Base-by-base conservation (phyloP, 1,140 invertebrate species). In the Nylanderia fulva region DNA sequence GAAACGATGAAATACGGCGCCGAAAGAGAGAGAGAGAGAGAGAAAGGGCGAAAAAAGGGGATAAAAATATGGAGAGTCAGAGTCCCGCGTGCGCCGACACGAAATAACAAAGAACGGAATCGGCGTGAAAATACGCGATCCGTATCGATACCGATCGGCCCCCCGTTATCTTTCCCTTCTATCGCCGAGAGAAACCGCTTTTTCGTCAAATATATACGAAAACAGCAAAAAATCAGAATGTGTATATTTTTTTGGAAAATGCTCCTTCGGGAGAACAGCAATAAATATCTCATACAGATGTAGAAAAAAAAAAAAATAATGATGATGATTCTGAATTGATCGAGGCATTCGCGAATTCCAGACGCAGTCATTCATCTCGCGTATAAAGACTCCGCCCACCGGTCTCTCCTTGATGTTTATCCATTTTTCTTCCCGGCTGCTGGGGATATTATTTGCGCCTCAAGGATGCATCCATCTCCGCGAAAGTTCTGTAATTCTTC, bases 1-100 rank as follows among this genome's bases (percentile, higher is more conserved):
- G 69, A 80, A 91, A 91, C 90, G 91, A 87, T 91, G 89, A 92
- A 86, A 91, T 90, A 90, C 85, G 89, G 82, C 74, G 75, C 72
- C 76, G 72, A 69, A 52, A 60, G 48, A 33, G 84, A 21, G 11
- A 66, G 71, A 13, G 21, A 63, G 54, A 60, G 29, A 48, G 33
- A 60, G 29, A 18, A 9, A 60, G 42, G 52, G 18, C 15, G 68
- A 1, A 13, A 42, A 64, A 64, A 79, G 15, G 33, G 48, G 36
- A 84, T 64, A 64, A 83, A 76, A 76, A 63, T 76, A 56, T 76
- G 68, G 72, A 56, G 60, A 24, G 74, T 36, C 52, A 52, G n/a
- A n/a, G 64, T 56, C 77, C 64, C 52, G 66, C 66, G 66, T 71
- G 77, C 64, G 75, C 64, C 75, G 66, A 82, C 66, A 71, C 77